Conservation (phyloP, 1,140 invertebrate genomes). For the Procambarus clarkii region DNA sequence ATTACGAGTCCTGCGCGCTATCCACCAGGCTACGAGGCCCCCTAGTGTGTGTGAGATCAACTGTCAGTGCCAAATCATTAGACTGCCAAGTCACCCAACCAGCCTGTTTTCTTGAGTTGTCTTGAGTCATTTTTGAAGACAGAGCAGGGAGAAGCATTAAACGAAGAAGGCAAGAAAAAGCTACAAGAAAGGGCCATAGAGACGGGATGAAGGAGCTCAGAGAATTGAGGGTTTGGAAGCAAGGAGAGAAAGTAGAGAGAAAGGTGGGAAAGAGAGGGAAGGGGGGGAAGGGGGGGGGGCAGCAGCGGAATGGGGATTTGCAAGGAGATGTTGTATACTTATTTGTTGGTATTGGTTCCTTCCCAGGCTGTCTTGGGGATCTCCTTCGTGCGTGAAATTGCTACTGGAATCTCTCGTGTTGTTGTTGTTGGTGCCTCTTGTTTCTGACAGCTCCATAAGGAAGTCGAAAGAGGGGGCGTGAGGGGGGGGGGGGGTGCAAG, state of each 20-base stretch:
- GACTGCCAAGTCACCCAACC: too few relatives aligned
- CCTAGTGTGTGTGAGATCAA: too few relatives aligned
- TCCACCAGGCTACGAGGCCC: too few relatives aligned
- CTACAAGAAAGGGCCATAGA: too few relatives aligned
- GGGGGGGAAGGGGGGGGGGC: too few relatives aligned
- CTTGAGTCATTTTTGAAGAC: too few relatives aligned
- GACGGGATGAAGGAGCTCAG: not conserved
- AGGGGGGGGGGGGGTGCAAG: not conserved
- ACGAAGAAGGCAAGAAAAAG: too few relatives aligned
- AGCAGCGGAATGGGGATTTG: not conserved
- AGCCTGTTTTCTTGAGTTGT: too few relatives aligned
- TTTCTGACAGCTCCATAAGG: conserved; percentile 37
- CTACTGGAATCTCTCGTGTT: conserved; percentile 14
- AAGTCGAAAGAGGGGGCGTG: not conserved
- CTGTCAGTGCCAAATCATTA: too few relatives aligned
- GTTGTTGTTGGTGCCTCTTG: not conserved
- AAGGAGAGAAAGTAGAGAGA: not conserved
- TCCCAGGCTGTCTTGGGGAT: conserved; percentile 15
- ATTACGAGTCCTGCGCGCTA: too few relatives aligned
- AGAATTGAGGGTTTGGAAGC: not conserved
- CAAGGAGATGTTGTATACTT: conserved; percentile 41
- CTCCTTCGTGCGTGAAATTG: conserved; percentile 29
- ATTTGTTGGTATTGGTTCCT: conserved; percentile 41
- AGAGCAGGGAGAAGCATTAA: too few relatives aligned
- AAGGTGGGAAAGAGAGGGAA: too few relatives aligned